Evolutionary conservation across 2,888 invertebrate genomes (phyloP), one percentile per base, ranked within the genome.

Genomic region (Sceliomorpha sp.): DNA sequence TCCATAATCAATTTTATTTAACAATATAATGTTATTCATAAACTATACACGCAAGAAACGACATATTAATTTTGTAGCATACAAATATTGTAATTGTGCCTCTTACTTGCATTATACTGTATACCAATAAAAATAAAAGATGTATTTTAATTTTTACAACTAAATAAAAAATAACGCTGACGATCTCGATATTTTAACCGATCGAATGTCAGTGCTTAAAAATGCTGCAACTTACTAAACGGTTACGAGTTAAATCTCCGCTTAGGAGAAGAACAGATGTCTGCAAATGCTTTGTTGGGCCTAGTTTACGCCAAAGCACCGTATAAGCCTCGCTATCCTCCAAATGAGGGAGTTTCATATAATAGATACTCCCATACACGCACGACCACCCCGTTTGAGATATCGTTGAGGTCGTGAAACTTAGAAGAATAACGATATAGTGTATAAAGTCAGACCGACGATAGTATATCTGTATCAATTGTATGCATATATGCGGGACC

Each of bases 381-480:
- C 34, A 50, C 66, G 66, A 58, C 50, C 55, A 55, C 66, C 51
- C 68, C 40, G 47, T 39, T 40, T 55, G 27, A 62, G 44, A 55
- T 66, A 24, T 53, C 55, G 59, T 42, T 34, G 31, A 58, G 68
- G 59, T 56, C 68, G 62, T 66, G 51, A 70, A 70, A 76, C 72
- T 69, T 71, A 64, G 37, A 63, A 75, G 70, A 77, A 74, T 72
- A 74, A 76, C 74, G 73, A 77, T 72, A 72, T 67, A 56, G 59
- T 70, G 62, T 70, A 79, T 73, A 78, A 79, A 77, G 73, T 74
- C 74, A 74, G 70, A 64, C 75, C 77, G 80, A 84, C 82, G 84
- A 87, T 86, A 79, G 83, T 86, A 83, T 87, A 87, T 87, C 86
- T 87, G 86, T 87, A 87, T 86, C 86, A 87, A 87, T 87, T 87